Base-by-base conservation (phyloP, 37 sponge, comb jelly and placozoan species). In the Sycon ciliatum region DNA sequence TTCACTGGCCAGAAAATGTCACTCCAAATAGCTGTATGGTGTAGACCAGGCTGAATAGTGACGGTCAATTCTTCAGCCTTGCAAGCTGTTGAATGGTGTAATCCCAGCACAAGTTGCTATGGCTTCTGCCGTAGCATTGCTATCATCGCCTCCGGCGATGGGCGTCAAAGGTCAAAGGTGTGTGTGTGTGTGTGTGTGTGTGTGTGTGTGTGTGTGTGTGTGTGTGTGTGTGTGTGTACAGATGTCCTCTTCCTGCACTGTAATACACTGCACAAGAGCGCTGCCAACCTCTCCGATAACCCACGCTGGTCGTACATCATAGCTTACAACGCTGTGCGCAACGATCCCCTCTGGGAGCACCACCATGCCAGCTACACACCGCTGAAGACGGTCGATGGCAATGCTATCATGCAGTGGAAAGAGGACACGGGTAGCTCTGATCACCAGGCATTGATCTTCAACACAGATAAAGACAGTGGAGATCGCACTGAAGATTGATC, bases 121-220 rank as follows among this genome's bases (percentile, higher is more conserved):
- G n/a, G n/a, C n/a, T n/a, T n/a, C n/a, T n/a, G n/a, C n/a, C n/a
- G n/a, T n/a, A n/a, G n/a, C n/a, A n/a, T n/a, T n/a, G n/a, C n/a
- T n/a, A n/a, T n/a, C n/a, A n/a, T n/a, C n/a, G n/a, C n/a, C n/a
- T n/a, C n/a, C n/a, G n/a, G n/a, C n/a, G n/a, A n/a, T n/a, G n/a
- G n/a, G n/a, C n/a, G n/a, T n/a, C n/a, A n/a, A n/a, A n/a, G n/a
- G n/a, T n/a, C n/a, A n/a, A n/a, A n/a, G n/a, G n/a, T n/a, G n/a
- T 74, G 39, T 58, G 63, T 74, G 63, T 60, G 55, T 75, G 66
- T 75, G 76, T 75, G 76, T 65, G 35, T 4, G 66, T 75, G 67
- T 65, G 74, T 57, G 26, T 65, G 76, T 75, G 76, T 75, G 76
- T 65, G 63, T 64, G 66, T 75, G 76, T 64, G 74, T 57, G 62